Evolutionary conservation across 2,888 invertebrate genomes (phyloP).

Genomic region (Conchocele bisecta): DNA sequence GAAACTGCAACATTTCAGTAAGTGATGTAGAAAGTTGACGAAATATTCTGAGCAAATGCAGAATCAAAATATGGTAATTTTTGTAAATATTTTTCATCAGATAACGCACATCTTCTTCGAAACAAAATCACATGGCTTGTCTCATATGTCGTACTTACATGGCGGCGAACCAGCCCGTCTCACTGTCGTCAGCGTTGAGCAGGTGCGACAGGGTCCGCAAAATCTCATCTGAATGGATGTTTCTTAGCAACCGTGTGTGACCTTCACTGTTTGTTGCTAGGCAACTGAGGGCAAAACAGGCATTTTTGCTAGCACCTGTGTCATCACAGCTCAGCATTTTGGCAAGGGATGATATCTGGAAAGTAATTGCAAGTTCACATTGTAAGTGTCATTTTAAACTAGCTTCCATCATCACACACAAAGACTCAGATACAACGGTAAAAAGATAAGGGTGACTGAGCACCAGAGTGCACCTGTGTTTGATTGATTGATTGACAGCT

Average conservation of each 20-base stretch:
- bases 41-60: no score
- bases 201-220: constrained; percentile 75
- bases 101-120: no score
- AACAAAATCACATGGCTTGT: not conserved
- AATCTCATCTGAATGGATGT: constrained; percentile 76
- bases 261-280: constrained; percentile 80
- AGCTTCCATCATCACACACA: no score
- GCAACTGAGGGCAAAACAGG: constrained; percentile 83
- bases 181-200: constrained; percentile 77
- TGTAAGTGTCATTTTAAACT: no score
- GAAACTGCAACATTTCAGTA: not conserved
- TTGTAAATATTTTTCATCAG: no score
- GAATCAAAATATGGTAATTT: no score
- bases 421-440: no score
- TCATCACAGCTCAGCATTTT: constrained; percentile 81
- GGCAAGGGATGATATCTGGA: constrained; percentile 78
- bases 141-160: constrained; percentile 79
- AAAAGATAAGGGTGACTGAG: no score
- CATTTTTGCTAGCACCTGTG: constrained; percentile 81
- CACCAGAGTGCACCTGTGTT: no score
- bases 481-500: no score
- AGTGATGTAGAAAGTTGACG: not conserved
- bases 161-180: constrained; percentile 82
- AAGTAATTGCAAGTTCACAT: no score
- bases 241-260: constrained; percentile 77